These are phyloP conservation scores for Allygus modestus DNA, from an alignment of 2,888 invertebrate species.

Conservation along the genomic window DNA sequence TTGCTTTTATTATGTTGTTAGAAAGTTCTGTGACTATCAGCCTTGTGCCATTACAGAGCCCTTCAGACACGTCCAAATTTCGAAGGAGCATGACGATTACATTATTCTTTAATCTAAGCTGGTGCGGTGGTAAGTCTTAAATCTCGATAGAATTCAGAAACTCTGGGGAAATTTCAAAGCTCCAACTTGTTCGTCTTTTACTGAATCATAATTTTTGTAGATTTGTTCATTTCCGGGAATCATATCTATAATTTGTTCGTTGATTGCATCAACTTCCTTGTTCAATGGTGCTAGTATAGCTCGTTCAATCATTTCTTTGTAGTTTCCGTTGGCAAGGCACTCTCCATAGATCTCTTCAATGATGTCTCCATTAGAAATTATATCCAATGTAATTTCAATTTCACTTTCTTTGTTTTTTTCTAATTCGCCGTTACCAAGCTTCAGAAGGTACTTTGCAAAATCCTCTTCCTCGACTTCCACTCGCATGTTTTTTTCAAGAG, in stretches of 20 bases:
- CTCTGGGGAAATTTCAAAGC: not conserved
- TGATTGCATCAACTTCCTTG: not conserved
- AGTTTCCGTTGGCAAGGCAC: not conserved
- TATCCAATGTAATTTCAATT: no score
- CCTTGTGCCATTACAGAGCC: constrained; percentile 47
- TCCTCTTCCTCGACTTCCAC: not conserved
- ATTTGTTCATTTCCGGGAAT: not conserved
- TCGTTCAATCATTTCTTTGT: not conserved
- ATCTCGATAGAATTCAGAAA: constrained; percentile 14
- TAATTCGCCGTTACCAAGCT: no score
- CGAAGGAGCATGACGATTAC: not conserved
- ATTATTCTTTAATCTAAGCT: not conserved
- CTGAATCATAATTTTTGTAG: not conserved
- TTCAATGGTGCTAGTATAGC: not conserved
- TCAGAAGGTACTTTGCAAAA: not conserved
- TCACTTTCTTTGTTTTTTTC: no score
- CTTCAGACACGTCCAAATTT: constrained; percentile 51
- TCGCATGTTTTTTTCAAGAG: not conserved
- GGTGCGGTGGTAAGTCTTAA: constrained; percentile 7
- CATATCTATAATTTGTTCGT: not conserved
- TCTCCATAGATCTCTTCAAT: not conserved
- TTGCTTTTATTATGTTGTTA: constrained; percentile 41
- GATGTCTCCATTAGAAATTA: not conserved
- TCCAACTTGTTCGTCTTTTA: not conserved
- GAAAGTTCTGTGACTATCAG: constrained; percentile 49